Evolutionary conservation across 1,140 invertebrate genomes (phyloP), one percentile per base, ranked within the genome.

Genomic region (Macrobrachium rosenbergii): DNA sequence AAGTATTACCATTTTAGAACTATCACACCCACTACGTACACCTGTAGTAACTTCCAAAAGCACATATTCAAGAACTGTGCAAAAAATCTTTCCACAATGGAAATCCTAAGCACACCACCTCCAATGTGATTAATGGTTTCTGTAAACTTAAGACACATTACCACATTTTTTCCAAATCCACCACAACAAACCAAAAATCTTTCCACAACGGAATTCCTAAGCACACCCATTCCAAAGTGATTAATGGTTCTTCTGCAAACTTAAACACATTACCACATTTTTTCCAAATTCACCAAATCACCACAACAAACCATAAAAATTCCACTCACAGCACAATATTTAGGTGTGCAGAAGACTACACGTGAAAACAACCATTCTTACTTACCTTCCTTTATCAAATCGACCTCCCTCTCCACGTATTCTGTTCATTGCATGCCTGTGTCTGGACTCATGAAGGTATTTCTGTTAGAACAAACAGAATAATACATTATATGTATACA

Each of bases 361-460:
- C 23, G 21, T 19, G 2, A 80, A 7, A 17, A 17, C 28, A 28
- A 17, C 28, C 62, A n/a, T 45, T n/a, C 3, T n/a, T 23, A 87
- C 85, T 87, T 81, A 87, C 85, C 69, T 37, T 84, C 89, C 86
- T 84, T 88, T 89, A 67, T 88, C 76, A 67, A 99, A 99, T 83
- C 98, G 93, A 1, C 99, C 99, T 76, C 98, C 99, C 93, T 98
- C 97, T 10, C 98, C 98, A 84, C 99, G 93, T 90, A 98, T 96
- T 91, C 99, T 94, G 92, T 99, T 99, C 96, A 99, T 98, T 0
- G 99, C 99, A 92, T 99, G 99, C 90, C 96, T 94, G 93, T 99
- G 99, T 83, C 99, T 93, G 14, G 98, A 99, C 93, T 99, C 98
- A 90, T 99, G 98, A n/a, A 99, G 93, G 92, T 99, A 99, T 97